These are phyloP conservation scores for Drosophila orosa DNA, from an alignment of 1,140 invertebrate species.

Conservation along the genomic window DNA sequence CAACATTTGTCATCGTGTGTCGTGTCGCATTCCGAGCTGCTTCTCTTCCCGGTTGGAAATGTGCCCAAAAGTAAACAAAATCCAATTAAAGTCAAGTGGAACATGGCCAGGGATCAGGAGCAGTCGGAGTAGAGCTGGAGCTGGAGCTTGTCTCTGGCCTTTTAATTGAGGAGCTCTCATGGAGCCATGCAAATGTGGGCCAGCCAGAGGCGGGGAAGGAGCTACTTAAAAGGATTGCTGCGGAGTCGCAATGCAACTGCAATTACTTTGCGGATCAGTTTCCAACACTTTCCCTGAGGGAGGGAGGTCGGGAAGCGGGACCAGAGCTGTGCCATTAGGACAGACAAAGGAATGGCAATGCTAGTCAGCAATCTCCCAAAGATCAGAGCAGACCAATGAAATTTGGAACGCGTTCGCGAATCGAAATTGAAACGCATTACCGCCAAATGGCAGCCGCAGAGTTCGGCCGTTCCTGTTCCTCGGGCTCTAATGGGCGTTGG, in stretches of 20 bases:
- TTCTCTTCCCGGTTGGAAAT: slow-evolving; percentile 56
- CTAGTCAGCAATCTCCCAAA: slow-evolving; percentile 29
- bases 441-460: slow-evolving; percentile 54
- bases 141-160: slow-evolving; percentile 46
- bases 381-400: slow-evolving; percentile 67
- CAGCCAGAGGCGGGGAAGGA: slow-evolving; percentile 35
- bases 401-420: slow-evolving; percentile 55
- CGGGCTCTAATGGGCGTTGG: slow-evolving; percentile 70
- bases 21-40: slow-evolving; percentile 68
- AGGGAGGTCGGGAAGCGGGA: slow-evolving; percentile 2
- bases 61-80: slow-evolving; percentile 77
- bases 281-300: slow-evolving; percentile 69
- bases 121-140: slow-evolving; percentile 1
- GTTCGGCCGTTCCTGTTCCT: slow-evolving; percentile 27
- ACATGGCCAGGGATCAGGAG: slow-evolving; percentile 63
- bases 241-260: slow-evolving; percentile 19
- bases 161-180: slow-evolving; percentile 75
- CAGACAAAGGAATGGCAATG: slow-evolving; percentile 33
- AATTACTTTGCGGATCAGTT: slow-evolving; percentile 71
- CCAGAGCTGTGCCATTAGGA: too few species aligned
- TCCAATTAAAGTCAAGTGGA: slow-evolving; percentile 80
- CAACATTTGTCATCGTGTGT: slow-evolving; percentile 81
- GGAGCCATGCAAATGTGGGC: slow-evolving; percentile 70
- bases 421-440: slow-evolving; percentile 80
- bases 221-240: slow-evolving; percentile 60